Percentiles rank a stretch among this genome's conserved stretches.
phyloP scores from a whole-genome alignment of 2,113 vertebrate species.

The Pelecanus crispus region DNA sequence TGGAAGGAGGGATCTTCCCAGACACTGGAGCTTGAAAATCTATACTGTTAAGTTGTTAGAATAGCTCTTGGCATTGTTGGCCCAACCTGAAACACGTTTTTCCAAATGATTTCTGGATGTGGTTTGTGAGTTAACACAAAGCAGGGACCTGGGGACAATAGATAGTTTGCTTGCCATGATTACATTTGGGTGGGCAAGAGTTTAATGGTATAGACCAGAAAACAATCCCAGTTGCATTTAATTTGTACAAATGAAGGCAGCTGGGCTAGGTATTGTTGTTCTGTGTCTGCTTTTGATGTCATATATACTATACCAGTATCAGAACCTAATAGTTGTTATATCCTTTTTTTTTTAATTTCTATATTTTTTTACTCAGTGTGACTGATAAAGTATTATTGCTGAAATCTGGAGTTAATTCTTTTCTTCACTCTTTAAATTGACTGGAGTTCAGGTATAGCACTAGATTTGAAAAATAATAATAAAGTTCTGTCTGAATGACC shows the following conservation, averaged over 20 bases:
- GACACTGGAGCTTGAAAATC: slow-evolving; percentile 14
- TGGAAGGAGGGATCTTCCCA: neutral
- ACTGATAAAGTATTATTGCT: neutral
- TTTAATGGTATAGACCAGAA: neutral
- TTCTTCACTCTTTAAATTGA: neutral
- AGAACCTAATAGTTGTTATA: neutral
- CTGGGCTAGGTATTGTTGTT: neutral
- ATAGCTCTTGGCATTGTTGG: slow-evolving; percentile 22
- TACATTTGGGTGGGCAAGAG: neutral
- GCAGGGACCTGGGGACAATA: neutral
- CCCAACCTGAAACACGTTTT: neutral
- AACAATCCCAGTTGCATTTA: neutral
- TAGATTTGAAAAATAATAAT: neutral
- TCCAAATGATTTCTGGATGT: slow-evolving; percentile 42
- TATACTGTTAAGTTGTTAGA: neutral
- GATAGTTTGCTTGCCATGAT: neutral
- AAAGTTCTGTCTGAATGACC: neutral
- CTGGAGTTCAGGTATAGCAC: neutral
- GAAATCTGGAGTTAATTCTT: neutral
- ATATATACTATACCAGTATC: neutral
- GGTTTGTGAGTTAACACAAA: slow-evolving; percentile 30
- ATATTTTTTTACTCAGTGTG: neutral
- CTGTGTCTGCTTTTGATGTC: neutral
- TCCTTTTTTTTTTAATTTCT: neutral
- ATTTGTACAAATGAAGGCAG: neutral